phyloP scores from a whole-genome alignment of 2,797 vertebrate genomes.

The Neosilurus hyrtlii region DNA sequence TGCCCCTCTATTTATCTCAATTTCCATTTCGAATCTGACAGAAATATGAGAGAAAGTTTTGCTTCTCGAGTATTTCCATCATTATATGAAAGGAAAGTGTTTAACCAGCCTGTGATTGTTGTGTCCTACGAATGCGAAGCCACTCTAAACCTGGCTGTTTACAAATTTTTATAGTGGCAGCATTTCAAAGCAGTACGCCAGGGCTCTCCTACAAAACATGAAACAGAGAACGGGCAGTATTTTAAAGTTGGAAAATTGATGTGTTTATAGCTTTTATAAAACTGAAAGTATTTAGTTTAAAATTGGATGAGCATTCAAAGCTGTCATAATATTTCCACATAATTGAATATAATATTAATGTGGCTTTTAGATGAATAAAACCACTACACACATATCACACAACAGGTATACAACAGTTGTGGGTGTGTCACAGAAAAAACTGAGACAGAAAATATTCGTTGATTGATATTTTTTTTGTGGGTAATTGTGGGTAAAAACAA shows the following conservation, averaged over 20 bases:
- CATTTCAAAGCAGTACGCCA: not conserved
- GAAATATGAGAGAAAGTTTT: slow-evolving; percentile 34
- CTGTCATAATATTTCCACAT: not conserved
- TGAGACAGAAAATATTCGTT: too few species aligned
- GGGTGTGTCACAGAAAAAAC: too few species aligned
- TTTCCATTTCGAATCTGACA: slow-evolving; percentile 35
- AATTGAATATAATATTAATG: too few species aligned
- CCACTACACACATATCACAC: too few species aligned
- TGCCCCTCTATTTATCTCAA: slow-evolving; percentile 38
- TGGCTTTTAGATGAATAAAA: too few species aligned
- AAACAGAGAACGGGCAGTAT: not conserved
- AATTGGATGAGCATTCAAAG: not conserved
- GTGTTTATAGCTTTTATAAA: not conserved
- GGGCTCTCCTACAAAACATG: not conserved
- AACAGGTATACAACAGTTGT: too few species aligned
- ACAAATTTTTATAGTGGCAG: slow-evolving; percentile 6
- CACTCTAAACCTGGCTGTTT: not conserved
- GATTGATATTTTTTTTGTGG: too few species aligned
- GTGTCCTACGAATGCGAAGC: not conserved
- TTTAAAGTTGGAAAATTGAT: not conserved
- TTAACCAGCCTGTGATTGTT: slow-evolving; percentile 1
- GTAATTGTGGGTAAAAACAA: too few species aligned
- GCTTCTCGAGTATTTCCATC: slow-evolving; percentile 10
- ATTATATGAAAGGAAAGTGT: not conserved
- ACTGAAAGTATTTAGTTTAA: not conserved